Percentiles rank a stretch among this genome's conserved stretches.
These are phyloP conservation scores for Mimachlamys varia DNA, from an alignment of 2,888 invertebrate genomes.

Conservation along the genomic window DNA sequence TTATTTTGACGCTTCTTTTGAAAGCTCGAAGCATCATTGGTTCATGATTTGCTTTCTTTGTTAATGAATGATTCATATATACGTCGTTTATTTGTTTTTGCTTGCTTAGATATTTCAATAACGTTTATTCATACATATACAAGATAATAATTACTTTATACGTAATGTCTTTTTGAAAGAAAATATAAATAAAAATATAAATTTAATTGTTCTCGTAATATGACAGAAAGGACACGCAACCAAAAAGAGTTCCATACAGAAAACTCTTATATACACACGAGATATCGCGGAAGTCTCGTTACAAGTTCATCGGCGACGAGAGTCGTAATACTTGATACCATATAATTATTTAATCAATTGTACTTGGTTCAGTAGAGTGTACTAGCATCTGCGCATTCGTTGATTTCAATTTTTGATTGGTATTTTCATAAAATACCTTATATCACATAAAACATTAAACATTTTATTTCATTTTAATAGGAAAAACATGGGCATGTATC, in stretches of 20 bases:
- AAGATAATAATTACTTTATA: too few relatives aligned
- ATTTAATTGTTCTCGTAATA: not conserved
- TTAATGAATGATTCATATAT: too few relatives aligned
- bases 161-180: too few relatives aligned
- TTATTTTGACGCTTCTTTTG: too few relatives aligned
- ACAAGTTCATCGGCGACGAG: not conserved
- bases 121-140: too few relatives aligned
- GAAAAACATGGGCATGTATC: not conserved
- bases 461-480: slow-evolving; percentile 11
- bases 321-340: not conserved
- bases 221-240: not conserved
- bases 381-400: not conserved
- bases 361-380: not conserved
- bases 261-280: not conserved
- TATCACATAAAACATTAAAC: not conserved
- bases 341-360: not conserved
- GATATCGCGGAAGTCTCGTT: not conserved
- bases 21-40: too few relatives aligned
- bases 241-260: not conserved
- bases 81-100: too few relatives aligned
- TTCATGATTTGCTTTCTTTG: too few relatives aligned
- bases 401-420: not conserved
- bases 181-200: too few relatives aligned
- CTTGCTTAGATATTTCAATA: too few relatives aligned
- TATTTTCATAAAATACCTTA: not conserved